Evolutionary conservation across 2,888 invertebrate species (phyloP), one percentile per base, ranked within the genome.

Genomic region (Bhutanitis thaidina): DNA sequence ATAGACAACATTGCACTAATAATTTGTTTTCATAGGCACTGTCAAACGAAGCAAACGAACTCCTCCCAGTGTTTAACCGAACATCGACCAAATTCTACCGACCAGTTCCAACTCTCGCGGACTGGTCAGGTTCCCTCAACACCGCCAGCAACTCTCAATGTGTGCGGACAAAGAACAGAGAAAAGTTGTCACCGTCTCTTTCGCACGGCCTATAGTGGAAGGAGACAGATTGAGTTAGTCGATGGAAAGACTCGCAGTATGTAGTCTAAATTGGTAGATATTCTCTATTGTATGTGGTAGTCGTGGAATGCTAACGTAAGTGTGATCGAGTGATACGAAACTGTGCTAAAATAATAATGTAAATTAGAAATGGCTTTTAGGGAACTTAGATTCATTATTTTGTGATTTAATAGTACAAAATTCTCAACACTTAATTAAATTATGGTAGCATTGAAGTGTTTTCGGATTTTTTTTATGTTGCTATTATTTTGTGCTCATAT

Each of bases 61-160:
- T 98, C 39, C 90, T 99, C 48, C 99, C 99, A 0, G 95, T 99
- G 58, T 99, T 98, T 91, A 99, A 99, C 87, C 96, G 97, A 67
- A 98, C 98, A 0, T 97, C 98, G 8, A 94, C 95, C 7, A 95
- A 94, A 76, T 96, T 97, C 81, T 99, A 99, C 88, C 91, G 93
- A 47, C 93, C 95, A 0, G 92, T 94, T 1, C 91, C 94, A 13
- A 95, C 95, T 48, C 94, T 95, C 0, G 96, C 94, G 12, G 98
- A 98, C 77, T 98, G 98, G 98, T 95, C 95, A 2, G 88, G 79
- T 1, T 75, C 84, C 0, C 58, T 80, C 0, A 75, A 81, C 57
- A 79, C 79, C 0, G 75, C 72, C 14, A 65, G 69, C 16, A 66
- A 56, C 9, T 14, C 40, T 38, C 20, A 50, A 40, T 49, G 43